These are phyloP conservation scores for Ophioninae sp. DNA, from an alignment of 2,888 invertebrate genomes.

Conservation along the genomic window DNA sequence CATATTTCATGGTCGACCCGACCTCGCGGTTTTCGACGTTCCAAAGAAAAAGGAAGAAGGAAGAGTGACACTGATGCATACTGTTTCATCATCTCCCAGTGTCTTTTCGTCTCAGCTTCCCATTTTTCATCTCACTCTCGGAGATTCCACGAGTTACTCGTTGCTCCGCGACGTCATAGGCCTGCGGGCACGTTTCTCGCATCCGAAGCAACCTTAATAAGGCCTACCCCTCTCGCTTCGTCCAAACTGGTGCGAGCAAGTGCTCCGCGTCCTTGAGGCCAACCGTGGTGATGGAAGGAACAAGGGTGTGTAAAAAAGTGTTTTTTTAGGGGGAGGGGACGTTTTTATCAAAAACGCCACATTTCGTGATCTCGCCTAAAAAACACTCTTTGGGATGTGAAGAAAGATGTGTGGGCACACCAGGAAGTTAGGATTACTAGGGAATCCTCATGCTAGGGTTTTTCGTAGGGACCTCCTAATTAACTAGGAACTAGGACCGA, in stretches of 20 bases:
- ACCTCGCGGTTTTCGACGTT: conserved; percentile 51
- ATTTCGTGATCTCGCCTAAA: conserved; percentile 3
- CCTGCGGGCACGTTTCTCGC: conserved; percentile 61
- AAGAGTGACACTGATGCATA: conserved; percentile 19
- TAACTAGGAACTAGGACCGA: no score
- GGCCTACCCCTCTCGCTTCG: conserved; percentile 40
- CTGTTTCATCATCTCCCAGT: conserved; percentile 22
- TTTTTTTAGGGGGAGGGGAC: no score
- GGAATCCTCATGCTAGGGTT: no score
- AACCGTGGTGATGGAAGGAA: conserved; percentile 9
- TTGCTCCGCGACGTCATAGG: conserved; percentile 54
- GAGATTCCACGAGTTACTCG: conserved; percentile 4
- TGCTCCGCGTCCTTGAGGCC: conserved; percentile 48
- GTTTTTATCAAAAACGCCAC: neutral
- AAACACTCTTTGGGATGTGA: no score
- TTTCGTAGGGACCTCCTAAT: no score
- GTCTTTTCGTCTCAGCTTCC: neutral
- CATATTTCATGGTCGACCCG: conserved; percentile 59
- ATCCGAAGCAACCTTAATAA: conserved; percentile 58
- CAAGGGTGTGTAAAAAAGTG: conserved; percentile 13
- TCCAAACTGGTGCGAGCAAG: conserved; percentile 30
- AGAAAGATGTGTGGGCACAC: no score
- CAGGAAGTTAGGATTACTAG: no score
- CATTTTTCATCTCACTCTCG: conserved; percentile 8
- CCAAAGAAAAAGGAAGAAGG: conserved; percentile 22